Base-by-base conservation (phyloP, 2,888 invertebrate genomes). In the Listrodromus nycthemerus region DNA sequence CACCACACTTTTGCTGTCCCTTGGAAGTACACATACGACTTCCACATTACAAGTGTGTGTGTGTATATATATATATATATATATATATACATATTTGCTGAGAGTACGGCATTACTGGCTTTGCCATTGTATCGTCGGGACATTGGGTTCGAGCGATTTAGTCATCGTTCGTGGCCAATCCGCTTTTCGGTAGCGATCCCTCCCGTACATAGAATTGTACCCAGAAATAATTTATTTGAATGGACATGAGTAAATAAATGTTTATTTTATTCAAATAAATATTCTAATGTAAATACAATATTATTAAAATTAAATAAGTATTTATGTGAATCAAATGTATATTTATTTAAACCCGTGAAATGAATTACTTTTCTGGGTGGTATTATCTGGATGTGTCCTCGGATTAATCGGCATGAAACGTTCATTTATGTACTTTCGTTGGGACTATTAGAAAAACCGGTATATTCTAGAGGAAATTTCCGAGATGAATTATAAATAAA, bases 71-170 rank as follows among this genome's bases (percentile, higher is more conserved):
- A 16, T n/a, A 33, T 10, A 55, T 41, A 55, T 37, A 37, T 27
- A 37, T 37, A 37, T 37, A 37, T 37, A 7, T 37, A 10, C 10
- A 73, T 30, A 16, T n/a, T 13, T 61, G 19, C 3, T 48, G 16
- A 27, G 6, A 21, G 63, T n/a, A 63, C 48, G 48, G 45, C 63
- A 48, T 48, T 30, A 8, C 73, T 63, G 24, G 48, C 30, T 48
- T 74, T 48, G n/a, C 48, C 63, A 69, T 80, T 75, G 80, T 80
- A 67, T 50, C 61, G 10, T 4, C 10, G 41, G 48, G 8, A 37
- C 55, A 80, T 74, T 67, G 45, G 27, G 10, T 10, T 45, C 55
- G 37, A 5, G 58, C 50, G 65, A 80, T 65, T 55, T 55, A 55
- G 21, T 73, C 41, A n/a, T 58, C 58, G 71, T 58, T 71, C 58